A percentile compares a stretch with the other conserved stretches of the same genome.
Evolutionary conservation across 2,888 invertebrate genomes (phyloP).

Genomic region (Platycheirus rosarum): DNA sequence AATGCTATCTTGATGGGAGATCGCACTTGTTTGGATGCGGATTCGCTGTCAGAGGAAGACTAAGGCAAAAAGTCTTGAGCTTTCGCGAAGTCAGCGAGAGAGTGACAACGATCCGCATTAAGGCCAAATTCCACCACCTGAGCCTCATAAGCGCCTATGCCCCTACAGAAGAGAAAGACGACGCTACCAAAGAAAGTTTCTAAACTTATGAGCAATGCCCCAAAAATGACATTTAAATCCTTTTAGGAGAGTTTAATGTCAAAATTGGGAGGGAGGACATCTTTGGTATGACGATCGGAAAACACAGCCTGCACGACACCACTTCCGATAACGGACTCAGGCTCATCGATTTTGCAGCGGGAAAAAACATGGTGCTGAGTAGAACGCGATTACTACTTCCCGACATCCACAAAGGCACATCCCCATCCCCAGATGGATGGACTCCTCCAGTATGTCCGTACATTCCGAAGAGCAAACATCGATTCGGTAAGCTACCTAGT

Average conservation of each 20-base stretch:
- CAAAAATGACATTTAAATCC: constrained; percentile 41
- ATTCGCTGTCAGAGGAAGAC: constrained; percentile 1
- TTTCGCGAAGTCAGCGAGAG: too few species aligned
- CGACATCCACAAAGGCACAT: constrained; percentile 41
- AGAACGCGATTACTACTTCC: constrained; percentile 46
- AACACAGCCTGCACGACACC: constrained; percentile 32
- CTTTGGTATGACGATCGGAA: constrained; percentile 26
- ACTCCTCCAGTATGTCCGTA: too few species aligned
- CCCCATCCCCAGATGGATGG: neutral
- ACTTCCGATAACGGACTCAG: constrained; percentile 38
- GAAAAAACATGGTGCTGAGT: constrained; percentile 41
- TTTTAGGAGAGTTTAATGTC: constrained; percentile 23
- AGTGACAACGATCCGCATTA: too few species aligned
- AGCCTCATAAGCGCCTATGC: too few species aligned
- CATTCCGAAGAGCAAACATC: too few species aligned
- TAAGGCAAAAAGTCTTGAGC: neutral
- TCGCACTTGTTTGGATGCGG: neutral
- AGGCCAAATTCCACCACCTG: too few species aligned
- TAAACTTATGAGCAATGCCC: constrained; percentile 44
- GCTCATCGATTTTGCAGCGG: constrained; percentile 41
- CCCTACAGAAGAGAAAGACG: constrained; percentile 32
- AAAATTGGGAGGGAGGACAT: neutral
- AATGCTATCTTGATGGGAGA: constrained; percentile 5
- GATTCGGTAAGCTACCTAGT: neutral
- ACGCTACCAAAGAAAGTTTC: constrained; percentile 39